Conservation (phyloP, 2,888 invertebrate species). For the Euplagia quadripunctaria region DNA sequence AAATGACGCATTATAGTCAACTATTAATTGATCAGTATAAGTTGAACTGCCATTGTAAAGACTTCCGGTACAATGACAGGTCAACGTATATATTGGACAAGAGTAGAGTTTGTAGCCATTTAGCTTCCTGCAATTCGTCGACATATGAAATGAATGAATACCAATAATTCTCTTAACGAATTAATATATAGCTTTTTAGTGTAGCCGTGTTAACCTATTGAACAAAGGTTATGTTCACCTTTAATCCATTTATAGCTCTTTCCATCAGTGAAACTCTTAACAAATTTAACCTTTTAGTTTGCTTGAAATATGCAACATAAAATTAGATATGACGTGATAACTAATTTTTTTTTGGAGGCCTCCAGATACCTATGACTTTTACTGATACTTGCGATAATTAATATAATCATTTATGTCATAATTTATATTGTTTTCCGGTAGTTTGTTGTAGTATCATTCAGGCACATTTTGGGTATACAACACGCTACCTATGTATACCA, state of each 20-base stretch:
- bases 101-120: no score
- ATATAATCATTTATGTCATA: not conserved
- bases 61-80: no score
- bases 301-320: not conserved
- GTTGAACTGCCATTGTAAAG: no score
- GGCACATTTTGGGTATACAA: not conserved
- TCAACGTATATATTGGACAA: no score
- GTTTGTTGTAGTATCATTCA: no score
- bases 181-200: not conserved
- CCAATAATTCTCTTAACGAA: no score
- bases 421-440: not conserved
- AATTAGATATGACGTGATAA: not conserved
- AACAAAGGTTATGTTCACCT: constrained; percentile 41
- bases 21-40: no score
- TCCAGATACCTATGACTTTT: not conserved
- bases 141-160: no score
- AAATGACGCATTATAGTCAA: constrained; percentile 22
- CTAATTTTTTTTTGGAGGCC: not conserved
- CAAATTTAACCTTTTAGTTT: constrained; percentile 41
- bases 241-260: constrained; percentile 49
- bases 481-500: not conserved
- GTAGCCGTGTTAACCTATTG: constrained; percentile 24
- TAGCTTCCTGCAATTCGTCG: no score
- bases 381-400: not conserved
- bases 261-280: constrained; percentile 46